Conservation (phyloP, 2,113 vertebrate genomes). For the Ctenomys sociabilis region DNA sequence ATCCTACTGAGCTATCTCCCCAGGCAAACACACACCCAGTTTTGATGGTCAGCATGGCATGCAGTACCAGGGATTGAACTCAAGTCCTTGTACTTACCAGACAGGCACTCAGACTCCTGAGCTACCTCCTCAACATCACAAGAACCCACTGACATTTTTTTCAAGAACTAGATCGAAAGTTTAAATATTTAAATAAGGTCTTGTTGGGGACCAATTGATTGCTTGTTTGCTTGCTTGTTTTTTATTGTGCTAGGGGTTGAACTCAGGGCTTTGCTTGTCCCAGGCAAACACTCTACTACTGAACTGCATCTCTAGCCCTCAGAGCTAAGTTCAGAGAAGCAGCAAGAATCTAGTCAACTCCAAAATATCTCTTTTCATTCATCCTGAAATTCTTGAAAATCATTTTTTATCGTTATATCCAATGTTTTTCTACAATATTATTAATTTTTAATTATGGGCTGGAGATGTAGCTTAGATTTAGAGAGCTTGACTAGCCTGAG, state of each 20-base stretch:
- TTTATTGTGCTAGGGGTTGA: not conserved
- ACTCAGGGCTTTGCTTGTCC: not conserved
- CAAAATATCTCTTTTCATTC: conserved; percentile 29
- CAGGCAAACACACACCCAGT: too few relatives aligned
- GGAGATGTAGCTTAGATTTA: too few relatives aligned
- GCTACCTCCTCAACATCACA: not conserved
- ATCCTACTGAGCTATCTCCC: too few relatives aligned
- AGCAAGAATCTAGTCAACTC: not conserved
- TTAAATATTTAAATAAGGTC: conserved; percentile 4
- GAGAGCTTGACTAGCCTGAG: not conserved
- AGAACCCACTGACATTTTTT: not conserved
- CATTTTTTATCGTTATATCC: not conserved
- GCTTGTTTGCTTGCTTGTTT: not conserved
- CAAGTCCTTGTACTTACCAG: too few relatives aligned
- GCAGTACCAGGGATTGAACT: too few relatives aligned
- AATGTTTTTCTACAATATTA: conserved; percentile 38
- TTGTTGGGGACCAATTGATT: not conserved
- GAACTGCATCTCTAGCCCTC: not conserved
- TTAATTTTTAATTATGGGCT: not conserved
- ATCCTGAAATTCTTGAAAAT: not conserved
- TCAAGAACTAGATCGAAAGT: not conserved
- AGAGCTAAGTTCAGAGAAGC: not conserved
- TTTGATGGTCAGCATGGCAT: too few relatives aligned
- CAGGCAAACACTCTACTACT: not conserved
- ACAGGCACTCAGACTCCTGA: too few relatives aligned